Evolutionary conservation across 2,888 invertebrate genomes (phyloP), one percentile per base, ranked within the genome.

Genomic region (Drosophila subquinaria): DNA sequence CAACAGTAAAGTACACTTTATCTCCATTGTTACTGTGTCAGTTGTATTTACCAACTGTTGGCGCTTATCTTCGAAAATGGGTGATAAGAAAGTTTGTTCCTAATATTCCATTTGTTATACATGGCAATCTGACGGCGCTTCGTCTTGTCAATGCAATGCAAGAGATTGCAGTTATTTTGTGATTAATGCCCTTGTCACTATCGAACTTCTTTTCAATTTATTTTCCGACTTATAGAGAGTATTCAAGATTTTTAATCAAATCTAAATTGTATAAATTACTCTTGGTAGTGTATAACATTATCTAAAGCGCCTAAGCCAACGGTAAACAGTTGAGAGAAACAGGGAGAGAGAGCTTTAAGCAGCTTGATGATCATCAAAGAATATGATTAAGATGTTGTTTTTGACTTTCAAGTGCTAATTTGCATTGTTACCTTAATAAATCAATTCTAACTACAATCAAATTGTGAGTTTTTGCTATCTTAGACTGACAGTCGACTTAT

Each of bases 331-430:
- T 27, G 13, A 43, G n/a, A n/a, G n/a, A n/a, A n/a, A n/a, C n/a
- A n/a, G n/a, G n/a, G n/a, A n/a, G 43, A 20, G 13, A 13, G 52
- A 66, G 66, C 66, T 66, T 53, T 51, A 4, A 45, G 43, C 45
- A 45, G 45, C 52, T 36, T 50, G 10, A 59, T 52, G 35, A 68
- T 78, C 64, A 74, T 68, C 45, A 67, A 36, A 33, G 20, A 27
- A 23, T 55, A 8, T 56, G 35, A 52, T 53, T 38, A 53, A 40
- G 48, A 33, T 38, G 56, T 55, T 64, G n/a, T 70, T 52, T 30
- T 67, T 67, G 27, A 71, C 40, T 50, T 43, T 20, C 17, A 53
- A 47, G 81, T 79, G 81, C 53, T 81, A 80, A 80, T 81, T 81
- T 55, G 27, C 36, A 15, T 59, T 60, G 61, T 69, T 52, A 51